Evolutionary conservation across 2,113 vertebrate genomes (phyloP).

Genomic region (Sceloporus undulatus): DNA sequence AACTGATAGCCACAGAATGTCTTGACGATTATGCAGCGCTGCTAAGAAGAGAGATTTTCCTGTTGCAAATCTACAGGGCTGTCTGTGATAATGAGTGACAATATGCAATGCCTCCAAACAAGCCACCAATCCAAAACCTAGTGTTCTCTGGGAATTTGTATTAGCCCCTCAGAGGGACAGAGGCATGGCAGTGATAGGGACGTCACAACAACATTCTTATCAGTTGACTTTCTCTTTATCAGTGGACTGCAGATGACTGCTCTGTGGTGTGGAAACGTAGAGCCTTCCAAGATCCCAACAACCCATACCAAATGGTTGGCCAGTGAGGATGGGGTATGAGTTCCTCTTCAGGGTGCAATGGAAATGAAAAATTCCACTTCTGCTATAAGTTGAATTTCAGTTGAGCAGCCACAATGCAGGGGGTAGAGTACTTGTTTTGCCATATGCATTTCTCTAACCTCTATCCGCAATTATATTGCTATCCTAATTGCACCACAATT

Average conservation of each 20-base stretch:
- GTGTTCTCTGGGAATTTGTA: constrained; percentile 18
- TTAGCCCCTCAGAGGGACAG: not conserved
- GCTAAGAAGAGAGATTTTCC: not conserved
- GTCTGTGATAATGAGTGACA: not conserved
- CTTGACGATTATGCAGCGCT: not conserved
- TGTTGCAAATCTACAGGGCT: not conserved
- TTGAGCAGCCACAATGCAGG: not conserved
- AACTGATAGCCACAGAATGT: not conserved
- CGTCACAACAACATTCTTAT: constrained; percentile 7
- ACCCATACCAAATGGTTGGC: too few species aligned
- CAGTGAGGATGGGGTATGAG: not conserved
- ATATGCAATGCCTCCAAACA: not conserved
- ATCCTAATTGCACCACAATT: too few species aligned
- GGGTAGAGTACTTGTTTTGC: not conserved
- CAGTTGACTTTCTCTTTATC: constrained; percentile 26
- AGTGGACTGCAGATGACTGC: constrained; percentile 20
- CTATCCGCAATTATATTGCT: not conserved
- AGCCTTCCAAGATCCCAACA: not conserved
- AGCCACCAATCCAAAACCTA: not conserved
- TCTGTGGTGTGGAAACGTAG: not conserved
- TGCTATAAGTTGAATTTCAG: not conserved
- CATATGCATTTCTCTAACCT: not conserved
- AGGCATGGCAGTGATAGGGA: not conserved
- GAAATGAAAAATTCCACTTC: not conserved
- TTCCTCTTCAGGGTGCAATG: not conserved